A percentile compares a stretch with the other conserved stretches of the same genome.
phyloP scores from a whole-genome alignment of 2,797 vertebrate species.

The Enoplosus armatus region DNA sequence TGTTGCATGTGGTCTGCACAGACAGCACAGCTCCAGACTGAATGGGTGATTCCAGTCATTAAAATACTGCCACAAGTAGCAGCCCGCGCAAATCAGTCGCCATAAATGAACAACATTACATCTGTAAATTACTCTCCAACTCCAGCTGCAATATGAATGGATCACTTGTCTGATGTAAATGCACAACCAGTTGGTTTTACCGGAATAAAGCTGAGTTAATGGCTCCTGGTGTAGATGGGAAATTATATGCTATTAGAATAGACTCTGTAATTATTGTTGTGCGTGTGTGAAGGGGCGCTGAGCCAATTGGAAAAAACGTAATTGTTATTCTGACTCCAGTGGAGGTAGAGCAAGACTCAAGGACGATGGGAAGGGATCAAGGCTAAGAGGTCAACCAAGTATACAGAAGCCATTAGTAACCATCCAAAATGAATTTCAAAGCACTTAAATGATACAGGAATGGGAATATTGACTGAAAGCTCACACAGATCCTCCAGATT shows the following conservation, averaged over 20 bases:
- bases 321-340: slow-evolving; percentile 41
- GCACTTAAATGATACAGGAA: slow-evolving; percentile 16
- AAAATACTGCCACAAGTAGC: slow-evolving; percentile 51
- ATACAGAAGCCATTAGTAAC: slow-evolving; percentile 32
- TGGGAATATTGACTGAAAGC: slow-evolving; percentile 19
- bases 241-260: slow-evolving; percentile 58
- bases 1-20: slow-evolving; percentile 45
- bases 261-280: slow-evolving; percentile 43
- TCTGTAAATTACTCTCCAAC: slow-evolving; percentile 61
- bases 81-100: slow-evolving; percentile 26
- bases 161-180: slow-evolving; percentile 57
- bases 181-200: slow-evolving; percentile 37
- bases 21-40: slow-evolving; percentile 13
- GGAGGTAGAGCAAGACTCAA: slow-evolving; percentile 20
- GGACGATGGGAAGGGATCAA: slow-evolving; percentile 25
- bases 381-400: slow-evolving; percentile 54
- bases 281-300: slow-evolving; percentile 15
- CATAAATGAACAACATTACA: slow-evolving; percentile 47
- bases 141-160: slow-evolving; percentile 69
- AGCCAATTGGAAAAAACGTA: slow-evolving; percentile 14
- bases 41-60: slow-evolving; percentile 39
- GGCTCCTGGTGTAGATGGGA: slow-evolving; percentile 54
- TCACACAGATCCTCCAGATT: slow-evolving; percentile 33
- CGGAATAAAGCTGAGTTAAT: slow-evolving; percentile 54
- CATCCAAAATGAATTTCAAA: slow-evolving; percentile 28